phyloP scores from a whole-genome alignment of 2,888 invertebrate species.

The Pantelozetes paolii region DNA sequence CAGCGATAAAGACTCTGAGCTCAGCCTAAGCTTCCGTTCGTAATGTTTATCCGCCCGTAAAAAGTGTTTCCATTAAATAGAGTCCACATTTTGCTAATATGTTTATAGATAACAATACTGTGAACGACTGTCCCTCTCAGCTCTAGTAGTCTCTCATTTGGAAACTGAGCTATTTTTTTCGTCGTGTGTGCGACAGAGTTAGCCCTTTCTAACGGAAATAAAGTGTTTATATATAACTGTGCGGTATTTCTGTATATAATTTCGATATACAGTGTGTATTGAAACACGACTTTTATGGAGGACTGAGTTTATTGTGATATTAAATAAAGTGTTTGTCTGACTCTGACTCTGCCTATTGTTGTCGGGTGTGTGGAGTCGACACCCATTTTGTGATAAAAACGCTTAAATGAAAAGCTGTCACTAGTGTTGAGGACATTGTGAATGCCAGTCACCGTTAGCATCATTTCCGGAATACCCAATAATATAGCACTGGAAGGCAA shows the following conservation, averaged over 20 bases:
- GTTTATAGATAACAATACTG: constrained; percentile 29
- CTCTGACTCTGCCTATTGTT: constrained; percentile 14
- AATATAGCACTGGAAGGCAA: constrained; percentile 10
- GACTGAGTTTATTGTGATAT: constrained; percentile 5
- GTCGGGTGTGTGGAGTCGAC: constrained; percentile 11
- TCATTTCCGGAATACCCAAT: constrained; percentile 34
- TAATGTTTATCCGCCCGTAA: constrained; percentile 34
- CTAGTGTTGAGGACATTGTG: constrained; percentile 30
- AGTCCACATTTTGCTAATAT: constrained; percentile 32
- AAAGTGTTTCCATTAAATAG: constrained; percentile 32
- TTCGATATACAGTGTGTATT: not conserved
- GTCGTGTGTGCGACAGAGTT: not conserved
- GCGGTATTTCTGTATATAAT: constrained; percentile 18
- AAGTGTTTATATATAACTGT: constrained; percentile 22
- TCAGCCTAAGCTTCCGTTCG: constrained; percentile 36
- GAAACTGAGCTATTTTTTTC: not conserved
- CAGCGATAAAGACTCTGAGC: constrained; percentile 27
- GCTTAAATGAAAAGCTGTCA: constrained; percentile 24
- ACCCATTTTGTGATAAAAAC: constrained; percentile 34
- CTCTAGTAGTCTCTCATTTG: not conserved
- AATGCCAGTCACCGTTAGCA: constrained; percentile 37
- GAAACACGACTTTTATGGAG: constrained; percentile 4
- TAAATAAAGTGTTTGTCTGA: constrained; percentile 36
- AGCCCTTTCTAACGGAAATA: constrained; percentile 21
- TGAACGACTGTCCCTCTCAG: constrained; percentile 15